Evolutionary conservation across 2,113 vertebrate genomes (phyloP).

Genomic region (Petromus typicus): DNA sequence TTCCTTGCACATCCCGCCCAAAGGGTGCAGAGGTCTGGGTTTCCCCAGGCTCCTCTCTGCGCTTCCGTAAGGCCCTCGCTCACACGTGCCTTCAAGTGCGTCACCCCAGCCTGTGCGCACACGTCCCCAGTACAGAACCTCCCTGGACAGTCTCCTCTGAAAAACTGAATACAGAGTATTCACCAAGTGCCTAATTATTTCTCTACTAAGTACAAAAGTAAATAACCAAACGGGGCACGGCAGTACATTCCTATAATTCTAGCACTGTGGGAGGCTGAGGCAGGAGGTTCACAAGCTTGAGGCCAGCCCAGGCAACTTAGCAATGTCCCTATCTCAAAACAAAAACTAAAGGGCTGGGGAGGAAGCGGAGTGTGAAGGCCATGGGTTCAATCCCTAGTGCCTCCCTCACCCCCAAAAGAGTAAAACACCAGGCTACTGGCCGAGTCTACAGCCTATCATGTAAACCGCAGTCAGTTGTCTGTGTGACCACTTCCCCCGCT

Average conservation of each 20-base stretch:
- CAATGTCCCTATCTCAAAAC: not conserved
- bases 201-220: not conserved
- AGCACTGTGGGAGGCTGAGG: not conserved
- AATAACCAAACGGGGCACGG: not conserved
- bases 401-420: not conserved
- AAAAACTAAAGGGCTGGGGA: not conserved
- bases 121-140: not conserved
- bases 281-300: not conserved
- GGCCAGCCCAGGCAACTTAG: not conserved
- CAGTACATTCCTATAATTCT: not conserved
- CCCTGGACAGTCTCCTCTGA: not conserved
- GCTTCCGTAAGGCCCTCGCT: not conserved
- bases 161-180: not conserved
- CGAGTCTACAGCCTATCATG: not conserved
- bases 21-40: slow-evolving; percentile 10
- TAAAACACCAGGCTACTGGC: not conserved
- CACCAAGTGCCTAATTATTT: not conserved
- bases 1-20: not conserved
- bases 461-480: not conserved
- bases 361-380: not conserved
- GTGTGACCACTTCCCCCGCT: not conserved
- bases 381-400: not conserved
- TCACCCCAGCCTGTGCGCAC: not conserved
- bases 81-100: not conserved
- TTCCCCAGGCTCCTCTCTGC: not conserved